Conservation (phyloP, 2,797 vertebrate genomes). For the Periparus ater region DNA sequence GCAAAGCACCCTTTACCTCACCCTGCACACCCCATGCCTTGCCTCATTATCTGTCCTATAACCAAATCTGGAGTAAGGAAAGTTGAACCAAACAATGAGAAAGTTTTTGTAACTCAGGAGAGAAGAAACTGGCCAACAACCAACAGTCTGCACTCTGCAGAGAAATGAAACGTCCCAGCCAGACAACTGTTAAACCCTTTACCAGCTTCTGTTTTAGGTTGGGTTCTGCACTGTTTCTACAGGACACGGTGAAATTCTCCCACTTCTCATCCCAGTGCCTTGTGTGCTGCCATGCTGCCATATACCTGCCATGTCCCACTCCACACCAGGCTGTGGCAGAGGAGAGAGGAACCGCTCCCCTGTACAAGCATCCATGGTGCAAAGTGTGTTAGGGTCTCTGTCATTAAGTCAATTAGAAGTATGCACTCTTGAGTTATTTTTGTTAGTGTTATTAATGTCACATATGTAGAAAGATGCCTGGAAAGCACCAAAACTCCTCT, state of each 20-base stretch:
- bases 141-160: neutral
- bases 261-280: neutral
- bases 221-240: neutral
- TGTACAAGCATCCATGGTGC: neutral
- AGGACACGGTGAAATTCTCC: neutral
- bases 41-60: neutral
- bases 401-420: neutral
- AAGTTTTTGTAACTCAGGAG: neutral
- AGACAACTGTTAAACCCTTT: neutral
- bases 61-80: neutral
- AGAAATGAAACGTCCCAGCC: neutral
- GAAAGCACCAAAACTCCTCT: neutral
- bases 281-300: neutral
- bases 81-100: accelerated
- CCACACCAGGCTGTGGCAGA: neutral
- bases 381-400: neutral
- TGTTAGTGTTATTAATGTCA: neutral
- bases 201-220: neutral
- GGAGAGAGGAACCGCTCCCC: neutral
- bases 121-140: neutral
- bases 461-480: neutral
- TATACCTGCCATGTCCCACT: neutral
- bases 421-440: neutral
- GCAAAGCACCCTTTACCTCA: neutral
- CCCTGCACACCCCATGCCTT: neutral